Base-by-base conservation (phyloP, 2,888 invertebrate species). In the Oligia fasciuncula region DNA sequence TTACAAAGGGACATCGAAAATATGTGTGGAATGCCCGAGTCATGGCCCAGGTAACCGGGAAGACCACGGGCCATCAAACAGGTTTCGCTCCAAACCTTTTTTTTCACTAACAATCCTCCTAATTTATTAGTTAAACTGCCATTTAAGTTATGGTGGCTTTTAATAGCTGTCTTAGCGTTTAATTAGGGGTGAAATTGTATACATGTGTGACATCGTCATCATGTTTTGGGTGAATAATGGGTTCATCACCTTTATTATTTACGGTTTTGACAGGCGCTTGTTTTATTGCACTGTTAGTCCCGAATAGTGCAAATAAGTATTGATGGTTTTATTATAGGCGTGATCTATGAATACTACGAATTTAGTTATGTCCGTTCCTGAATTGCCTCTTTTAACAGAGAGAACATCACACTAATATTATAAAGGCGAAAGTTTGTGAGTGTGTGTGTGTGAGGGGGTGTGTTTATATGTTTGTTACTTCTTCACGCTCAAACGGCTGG, bases 1-100 rank as follows among this genome's bases (percentile, higher is more conserved):
- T 79, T 71, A 79, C 79, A 80, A 88, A 89, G 79, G 83, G 77
- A 69, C 87, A 78, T 85, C 71, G 80, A 74, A 91, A 87, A 87
- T 88, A 92, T 92, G 86, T 85, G 76, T 83, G 88, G 92, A 92
- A 92, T 92, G 89, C 80, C 73, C 88, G 76, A 87, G 84, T 89
- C 87, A 89, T 76, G 86, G 85, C 76, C 87, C 92, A 92, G 91
- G 92, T 92, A 92, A 89, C 90, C 79, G 88, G 87, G 87, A 79
- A 85, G 75, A 82, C 77, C 66, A 82, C 79, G 65, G 69, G 57
- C 78, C 78, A 84, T 76, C 76, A 81, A 84, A 91, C 91, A 82
- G 88, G 89, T 89, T 90, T 87, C 49, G 73, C 73, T 75, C 77
- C 65, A 73, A 83, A 87, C 83, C 84, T 87, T 89, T 88, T 85